Conservation (phyloP, 2,888 invertebrate genomes). For the Sepioteuthis lessoniana region DNA sequence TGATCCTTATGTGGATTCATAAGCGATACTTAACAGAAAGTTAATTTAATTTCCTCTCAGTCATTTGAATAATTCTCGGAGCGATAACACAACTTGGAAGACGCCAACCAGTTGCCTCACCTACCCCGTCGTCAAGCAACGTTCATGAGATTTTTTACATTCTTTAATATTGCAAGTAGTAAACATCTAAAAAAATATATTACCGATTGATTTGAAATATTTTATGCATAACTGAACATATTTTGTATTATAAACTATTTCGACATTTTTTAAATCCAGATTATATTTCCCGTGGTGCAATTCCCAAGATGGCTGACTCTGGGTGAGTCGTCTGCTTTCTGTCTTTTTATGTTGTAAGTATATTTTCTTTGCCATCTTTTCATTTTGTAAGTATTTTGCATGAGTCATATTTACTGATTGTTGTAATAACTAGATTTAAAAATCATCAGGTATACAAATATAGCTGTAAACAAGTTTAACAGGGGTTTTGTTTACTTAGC, state of each 20-base stretch:
- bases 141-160: constrained; percentile 39
- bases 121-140: constrained; percentile 26
- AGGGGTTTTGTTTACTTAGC: neutral
- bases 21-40: constrained; percentile 47
- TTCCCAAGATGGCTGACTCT: neutral
- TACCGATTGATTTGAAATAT: neutral
- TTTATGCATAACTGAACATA: neutral
- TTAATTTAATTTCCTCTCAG: constrained; percentile 46
- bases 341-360: constrained; percentile 37
- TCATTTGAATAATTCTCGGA: constrained; percentile 44
- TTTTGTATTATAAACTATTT: neutral
- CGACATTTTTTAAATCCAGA: neutral
- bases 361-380: neutral
- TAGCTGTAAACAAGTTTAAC: neutral
- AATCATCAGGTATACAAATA: neutral
- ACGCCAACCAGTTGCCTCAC: constrained; percentile 40
- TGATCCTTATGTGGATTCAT: constrained; percentile 48
- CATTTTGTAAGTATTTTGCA: neutral
- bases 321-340: constrained; percentile 38
- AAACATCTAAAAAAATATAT: neutral
- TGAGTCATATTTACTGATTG: neutral
- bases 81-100: constrained; percentile 42
- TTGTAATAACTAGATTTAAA: neutral
- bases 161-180: neutral
- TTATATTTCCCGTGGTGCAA: constrained; percentile 16